phyloP scores from a whole-genome alignment of 2,888 invertebrate species.

The Homarus gammarus region DNA sequence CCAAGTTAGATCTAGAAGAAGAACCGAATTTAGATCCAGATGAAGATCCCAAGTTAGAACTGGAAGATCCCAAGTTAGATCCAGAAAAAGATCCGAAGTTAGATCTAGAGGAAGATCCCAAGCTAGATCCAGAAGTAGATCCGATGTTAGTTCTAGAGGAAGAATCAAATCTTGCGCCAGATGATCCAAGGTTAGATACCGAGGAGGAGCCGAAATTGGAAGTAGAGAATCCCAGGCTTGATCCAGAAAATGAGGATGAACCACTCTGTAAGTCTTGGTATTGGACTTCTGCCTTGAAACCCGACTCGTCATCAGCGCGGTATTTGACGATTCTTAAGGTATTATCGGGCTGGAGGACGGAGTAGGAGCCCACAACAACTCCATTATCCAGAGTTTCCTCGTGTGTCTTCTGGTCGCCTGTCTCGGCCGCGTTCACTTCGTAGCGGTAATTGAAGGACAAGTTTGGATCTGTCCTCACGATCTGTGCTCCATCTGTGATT shows the following conservation, averaged over 20 bases:
- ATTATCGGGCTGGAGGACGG: constrained; percentile 61
- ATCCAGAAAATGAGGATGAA: neutral
- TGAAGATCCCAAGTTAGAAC: neutral
- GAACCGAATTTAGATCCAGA: neutral
- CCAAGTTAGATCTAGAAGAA: neutral
- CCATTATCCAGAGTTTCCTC: constrained; percentile 59
- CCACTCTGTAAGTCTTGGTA: constrained; percentile 7
- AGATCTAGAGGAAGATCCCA: neutral
- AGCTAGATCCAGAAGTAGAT: neutral
- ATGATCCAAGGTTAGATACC: neutral
- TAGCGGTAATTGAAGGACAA: constrained; percentile 57
- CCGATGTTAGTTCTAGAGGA: neutral
- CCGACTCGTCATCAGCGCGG: constrained; percentile 49
- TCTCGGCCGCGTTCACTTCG: constrained; percentile 45
- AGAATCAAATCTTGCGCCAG: neutral
- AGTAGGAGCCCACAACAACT: constrained; percentile 54
- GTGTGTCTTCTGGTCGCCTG: constrained; percentile 59
- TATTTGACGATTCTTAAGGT: constrained; percentile 52
- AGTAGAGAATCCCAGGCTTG: neutral
- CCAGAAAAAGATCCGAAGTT: neutral
- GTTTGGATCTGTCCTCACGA: constrained; percentile 3
- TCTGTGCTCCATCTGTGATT: neutral
- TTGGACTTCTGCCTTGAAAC: constrained; percentile 63
- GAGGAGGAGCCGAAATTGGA: neutral
- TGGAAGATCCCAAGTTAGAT: neutral